Evolutionary conservation across 53 echinoderm and acorn worm species (phyloP), one percentile per base, ranked within the genome.

Genomic region (Patiria pectinifera): DNA sequence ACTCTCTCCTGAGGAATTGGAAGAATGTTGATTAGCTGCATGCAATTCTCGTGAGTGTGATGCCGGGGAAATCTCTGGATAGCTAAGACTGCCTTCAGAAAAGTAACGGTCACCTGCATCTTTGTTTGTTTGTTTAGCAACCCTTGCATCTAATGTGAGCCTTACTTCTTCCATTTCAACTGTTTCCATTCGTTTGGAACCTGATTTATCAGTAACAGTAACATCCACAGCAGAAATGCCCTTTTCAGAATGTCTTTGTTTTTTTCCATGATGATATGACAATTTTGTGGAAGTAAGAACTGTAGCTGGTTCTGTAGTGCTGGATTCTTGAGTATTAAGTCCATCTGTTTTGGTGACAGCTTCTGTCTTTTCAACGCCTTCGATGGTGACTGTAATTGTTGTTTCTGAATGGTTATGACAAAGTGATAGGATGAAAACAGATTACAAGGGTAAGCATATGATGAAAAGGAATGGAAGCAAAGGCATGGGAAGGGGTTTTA

Each of bases 331-430:
- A 11, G 53, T 19, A 2, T 77, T 60, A 35, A 70, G 25, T 48
- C 35, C 48, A 24, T 23, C n/a, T 48, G 8, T 72, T 58, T 63
- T 84, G 26, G 84, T 4, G 5, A 63, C 44, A 9, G 84, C 43
- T 35, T 91, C 91, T 0, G 83, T 82, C 86, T 94, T 94, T 82
- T 94, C 95, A 4, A 94, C 95, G 35, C 95, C 90, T 79, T 95
- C 95, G 26, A 95, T 94, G 46, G 91, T 95, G 62, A 95, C 95
- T 80, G 94, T 94, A 6, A 95, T 95, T 21, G 89, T 95, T 24
- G 95, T 90, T 90, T 90, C 90, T 90, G 47, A 16, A 78, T 22
- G 61, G 69, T 79, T 12, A 79, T 45, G 10, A 12, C 43, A 45
- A 15, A 25, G 19, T 11, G 19, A 76, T 22, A 76, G 13, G 46